A percentile compares a stretch with the other conserved stretches of the same genome.
Conservation (phyloP, 2,797 vertebrate genomes). For the Diplodus sargus region DNA sequence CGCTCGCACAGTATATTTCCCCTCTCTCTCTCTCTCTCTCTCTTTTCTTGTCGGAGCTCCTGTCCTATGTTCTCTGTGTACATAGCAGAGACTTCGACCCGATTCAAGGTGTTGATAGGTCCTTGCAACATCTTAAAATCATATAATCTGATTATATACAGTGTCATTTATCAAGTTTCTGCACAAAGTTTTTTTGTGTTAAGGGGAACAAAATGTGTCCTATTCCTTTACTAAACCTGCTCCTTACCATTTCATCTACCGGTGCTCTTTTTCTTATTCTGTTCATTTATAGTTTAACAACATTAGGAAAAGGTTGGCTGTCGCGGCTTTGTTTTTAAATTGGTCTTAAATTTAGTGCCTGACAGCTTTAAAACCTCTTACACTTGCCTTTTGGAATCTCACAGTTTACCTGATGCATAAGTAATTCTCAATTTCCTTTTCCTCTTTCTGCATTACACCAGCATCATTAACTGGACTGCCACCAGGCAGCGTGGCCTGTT, state of each 20-base stretch:
- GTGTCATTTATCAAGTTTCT: not conserved
- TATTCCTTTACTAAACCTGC: not conserved
- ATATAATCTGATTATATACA: not conserved
- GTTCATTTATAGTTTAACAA: slow-evolving; percentile 5
- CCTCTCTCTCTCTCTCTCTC: slow-evolving; percentile 49
- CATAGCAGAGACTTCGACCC: slow-evolving; percentile 20
- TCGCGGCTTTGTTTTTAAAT: slow-evolving; percentile 27
- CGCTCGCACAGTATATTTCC: slow-evolving; percentile 68
- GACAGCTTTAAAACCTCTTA: slow-evolving; percentile 3
- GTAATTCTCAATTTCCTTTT: slow-evolving; percentile 14
- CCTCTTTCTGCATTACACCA: not conserved
- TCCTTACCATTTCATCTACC: not conserved
- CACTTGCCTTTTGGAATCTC: slow-evolving; percentile 2
- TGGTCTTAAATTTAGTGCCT: slow-evolving; percentile 8
- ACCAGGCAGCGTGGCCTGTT: slow-evolving; percentile 21
- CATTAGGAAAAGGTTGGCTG: slow-evolving; percentile 3
- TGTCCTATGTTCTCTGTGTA: slow-evolving; percentile 40
- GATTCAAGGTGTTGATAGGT: slow-evolving; percentile 16
- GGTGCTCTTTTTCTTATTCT: slow-evolving; percentile 2
- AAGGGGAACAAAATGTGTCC: not conserved
- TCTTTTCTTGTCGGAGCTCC: slow-evolving; percentile 48
- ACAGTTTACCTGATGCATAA: slow-evolving; percentile 19
- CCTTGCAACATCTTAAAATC: not conserved
- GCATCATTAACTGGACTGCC: slow-evolving; percentile 12
- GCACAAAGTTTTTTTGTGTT: not conserved